These are phyloP conservation scores for Oenanthe oenanthe DNA, from an alignment of 2,113 vertebrate genomes.

Conservation along the genomic window DNA sequence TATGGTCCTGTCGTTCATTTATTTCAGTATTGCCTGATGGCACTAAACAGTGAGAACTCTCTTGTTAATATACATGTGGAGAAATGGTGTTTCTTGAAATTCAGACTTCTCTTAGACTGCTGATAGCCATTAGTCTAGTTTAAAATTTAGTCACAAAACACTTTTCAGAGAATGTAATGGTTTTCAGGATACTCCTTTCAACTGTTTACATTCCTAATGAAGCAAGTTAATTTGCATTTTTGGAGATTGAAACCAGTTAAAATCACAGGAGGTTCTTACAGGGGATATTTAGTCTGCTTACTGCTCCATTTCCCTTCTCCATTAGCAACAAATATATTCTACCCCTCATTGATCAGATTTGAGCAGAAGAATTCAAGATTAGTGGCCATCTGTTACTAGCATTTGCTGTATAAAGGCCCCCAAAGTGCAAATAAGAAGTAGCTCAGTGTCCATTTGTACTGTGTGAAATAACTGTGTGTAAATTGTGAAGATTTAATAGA, in stretches of 20 bases:
- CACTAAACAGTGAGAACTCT: neutral
- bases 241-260: neutral
- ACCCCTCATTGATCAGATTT: neutral
- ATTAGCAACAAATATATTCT: neutral
- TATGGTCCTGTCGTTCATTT: accelerated
- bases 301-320: neutral
- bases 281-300: neutral
- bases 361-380: neutral
- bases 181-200: neutral
- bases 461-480: neutral
- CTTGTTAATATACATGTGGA: neutral
- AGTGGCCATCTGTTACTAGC: neutral
- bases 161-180: neutral
- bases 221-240: neutral
- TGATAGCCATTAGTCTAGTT: neutral
- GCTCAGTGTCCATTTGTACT: neutral
- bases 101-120: neutral
- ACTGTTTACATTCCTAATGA: neutral
- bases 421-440: neutral
- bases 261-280: neutral
- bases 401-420: neutral
- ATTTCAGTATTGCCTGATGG: neutral
- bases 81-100: neutral
- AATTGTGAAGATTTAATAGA: neutral
- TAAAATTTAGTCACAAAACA: neutral